phyloP scores from a whole-genome alignment of 2,888 invertebrate species.

The Tetropium fuscum region DNA sequence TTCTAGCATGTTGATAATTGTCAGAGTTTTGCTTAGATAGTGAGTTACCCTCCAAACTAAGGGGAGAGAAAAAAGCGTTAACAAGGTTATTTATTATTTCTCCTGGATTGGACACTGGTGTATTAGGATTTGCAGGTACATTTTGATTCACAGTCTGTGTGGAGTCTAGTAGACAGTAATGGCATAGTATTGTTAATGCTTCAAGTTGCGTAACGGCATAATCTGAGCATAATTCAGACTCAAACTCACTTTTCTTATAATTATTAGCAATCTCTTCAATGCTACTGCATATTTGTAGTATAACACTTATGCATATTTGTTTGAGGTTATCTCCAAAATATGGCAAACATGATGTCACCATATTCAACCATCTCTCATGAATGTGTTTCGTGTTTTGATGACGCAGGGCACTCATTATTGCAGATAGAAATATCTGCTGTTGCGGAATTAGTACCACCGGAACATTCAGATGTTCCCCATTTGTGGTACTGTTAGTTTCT shows the following conservation, averaged over 20 bases:
- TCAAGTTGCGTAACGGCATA: slow-evolving; percentile 83
- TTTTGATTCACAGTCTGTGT: slow-evolving; percentile 62
- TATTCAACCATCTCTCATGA: slow-evolving; percentile 86
- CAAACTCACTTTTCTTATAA: slow-evolving; percentile 63
- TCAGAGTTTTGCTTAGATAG: slow-evolving; percentile 62
- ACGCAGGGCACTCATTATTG: slow-evolving; percentile 81
- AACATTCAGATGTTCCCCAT: slow-evolving; percentile 68
- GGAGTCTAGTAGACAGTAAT: slow-evolving; percentile 82
- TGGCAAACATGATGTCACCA: slow-evolving; percentile 84
- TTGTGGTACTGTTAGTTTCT: slow-evolving; percentile 49
- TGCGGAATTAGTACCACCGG: slow-evolving; percentile 78
- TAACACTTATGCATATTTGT: slow-evolving; percentile 81
- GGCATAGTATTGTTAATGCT: slow-evolving; percentile 81
- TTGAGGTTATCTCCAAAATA: slow-evolving; percentile 83
- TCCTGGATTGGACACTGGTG: slow-evolving; percentile 72
- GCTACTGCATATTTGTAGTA: slow-evolving; percentile 84
- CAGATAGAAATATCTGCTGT: slow-evolving; percentile 86
- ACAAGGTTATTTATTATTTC: slow-evolving; percentile 85
- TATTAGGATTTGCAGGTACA: slow-evolving; percentile 61
- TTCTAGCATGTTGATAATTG: slow-evolving; percentile 71
- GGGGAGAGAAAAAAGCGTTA: slow-evolving; percentile 81
- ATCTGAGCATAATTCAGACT: slow-evolving; percentile 76
- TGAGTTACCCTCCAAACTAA: slow-evolving; percentile 62
- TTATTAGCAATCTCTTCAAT: slow-evolving; percentile 71
- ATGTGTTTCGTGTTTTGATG: slow-evolving; percentile 77